Evolutionary conservation across 2,888 invertebrate genomes (phyloP).

Genomic region (Eupithecia subfuscata): DNA sequence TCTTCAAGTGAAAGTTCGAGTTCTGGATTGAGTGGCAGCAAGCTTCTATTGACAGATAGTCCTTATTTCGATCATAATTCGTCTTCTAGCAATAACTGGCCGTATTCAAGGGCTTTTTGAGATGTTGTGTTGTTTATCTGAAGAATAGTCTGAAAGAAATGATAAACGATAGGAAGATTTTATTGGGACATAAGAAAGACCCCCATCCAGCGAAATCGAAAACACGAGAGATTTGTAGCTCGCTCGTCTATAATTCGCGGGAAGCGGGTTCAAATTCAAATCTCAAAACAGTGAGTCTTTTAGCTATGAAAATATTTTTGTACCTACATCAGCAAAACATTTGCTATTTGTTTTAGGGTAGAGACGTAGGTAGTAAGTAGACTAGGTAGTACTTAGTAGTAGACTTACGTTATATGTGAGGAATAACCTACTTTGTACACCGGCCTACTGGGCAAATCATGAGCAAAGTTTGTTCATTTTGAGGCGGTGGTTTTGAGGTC

Average conservation of each 20-base stretch:
- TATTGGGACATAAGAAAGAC: not conserved
- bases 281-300: not conserved
- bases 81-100: conserved; percentile 81
- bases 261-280: not conserved
- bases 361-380: not conserved
- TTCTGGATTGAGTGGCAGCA: conserved; percentile 85
- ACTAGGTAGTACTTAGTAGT: no score
- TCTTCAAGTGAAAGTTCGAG: conserved; percentile 85
- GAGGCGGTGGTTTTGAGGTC: conserved; percentile 75
- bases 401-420: not conserved
- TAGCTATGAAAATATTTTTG: not conserved
- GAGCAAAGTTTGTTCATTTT: conserved; percentile 51
- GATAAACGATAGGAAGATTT: not conserved
- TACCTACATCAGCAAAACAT: not conserved
- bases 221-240: not conserved
- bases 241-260: not conserved
- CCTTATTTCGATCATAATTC: conserved; percentile 85
- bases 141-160: not conserved
- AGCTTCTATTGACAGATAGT: conserved; percentile 84
- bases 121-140: not conserved
- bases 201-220: not conserved
- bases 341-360: not conserved
- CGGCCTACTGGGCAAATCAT: conserved; percentile 7
- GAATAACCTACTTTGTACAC: not conserved
- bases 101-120: conserved; percentile 76